Evolutionary conservation across 2,113 vertebrate species (phyloP).

Genomic region (Dasyurus viverrinus): DNA sequence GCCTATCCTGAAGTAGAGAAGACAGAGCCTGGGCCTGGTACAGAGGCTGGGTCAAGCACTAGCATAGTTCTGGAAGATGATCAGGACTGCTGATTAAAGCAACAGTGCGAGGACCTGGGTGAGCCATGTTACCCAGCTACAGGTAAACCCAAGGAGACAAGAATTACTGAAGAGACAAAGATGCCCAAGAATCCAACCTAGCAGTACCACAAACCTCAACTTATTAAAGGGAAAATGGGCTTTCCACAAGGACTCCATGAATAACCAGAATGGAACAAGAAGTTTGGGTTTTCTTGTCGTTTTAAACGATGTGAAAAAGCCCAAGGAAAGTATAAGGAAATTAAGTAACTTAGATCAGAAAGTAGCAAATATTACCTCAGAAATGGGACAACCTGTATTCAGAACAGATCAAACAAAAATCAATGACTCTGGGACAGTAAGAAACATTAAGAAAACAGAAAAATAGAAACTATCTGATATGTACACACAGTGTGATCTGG

Average conservation of each 20-base stretch:
- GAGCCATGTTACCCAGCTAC: neutral
- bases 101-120: neutral
- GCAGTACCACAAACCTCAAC: neutral
- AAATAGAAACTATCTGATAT: neutral
- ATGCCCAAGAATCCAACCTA: neutral
- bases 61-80: neutral
- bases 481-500: neutral
- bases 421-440: too few species aligned
- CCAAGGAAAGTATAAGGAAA: neutral
- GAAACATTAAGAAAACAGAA: too few species aligned
- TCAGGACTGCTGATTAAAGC: neutral
- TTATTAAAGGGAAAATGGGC: neutral
- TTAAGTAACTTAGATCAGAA: neutral
- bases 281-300: neutral
- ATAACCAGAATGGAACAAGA: neutral
- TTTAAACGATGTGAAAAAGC: neutral
- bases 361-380: neutral
- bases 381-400: neutral
- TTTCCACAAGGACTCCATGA: neutral
- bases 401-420: neutral
- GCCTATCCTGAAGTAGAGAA: neutral
- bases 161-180: neutral
- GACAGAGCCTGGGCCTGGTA: neutral
- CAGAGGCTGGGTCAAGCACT: neutral
- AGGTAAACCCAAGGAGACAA: neutral